Evolutionary conservation across 2,888 invertebrate genomes (phyloP).

Genomic region (Trachelus iudaicus): DNA sequence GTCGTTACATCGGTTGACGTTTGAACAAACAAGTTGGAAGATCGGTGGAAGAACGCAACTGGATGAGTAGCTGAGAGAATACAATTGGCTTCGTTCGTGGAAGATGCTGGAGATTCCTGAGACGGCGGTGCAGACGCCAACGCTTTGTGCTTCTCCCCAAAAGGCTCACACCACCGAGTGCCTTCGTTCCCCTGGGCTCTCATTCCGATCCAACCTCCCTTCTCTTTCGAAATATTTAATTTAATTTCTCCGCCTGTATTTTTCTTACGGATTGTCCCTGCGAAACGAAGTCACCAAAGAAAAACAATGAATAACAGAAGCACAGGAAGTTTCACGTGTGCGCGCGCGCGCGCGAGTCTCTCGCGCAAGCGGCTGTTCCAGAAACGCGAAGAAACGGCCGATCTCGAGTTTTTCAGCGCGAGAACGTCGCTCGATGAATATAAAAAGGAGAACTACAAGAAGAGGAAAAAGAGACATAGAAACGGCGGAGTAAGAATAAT

Average conservation of each 20-base stretch:
- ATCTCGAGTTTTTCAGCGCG: not conserved
- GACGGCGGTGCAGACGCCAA: not conserved
- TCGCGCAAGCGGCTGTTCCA: no score
- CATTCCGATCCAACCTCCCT: not conserved
- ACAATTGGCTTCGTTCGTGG: not conserved
- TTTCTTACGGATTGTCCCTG: not conserved
- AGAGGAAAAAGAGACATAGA: not conserved
- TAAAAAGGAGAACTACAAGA: not conserved
- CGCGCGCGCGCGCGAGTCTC: no score
- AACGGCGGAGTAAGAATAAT: not conserved
- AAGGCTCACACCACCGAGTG: not conserved
- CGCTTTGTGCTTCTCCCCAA: not conserved
- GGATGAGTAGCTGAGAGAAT: not conserved
- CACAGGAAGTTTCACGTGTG: not conserved
- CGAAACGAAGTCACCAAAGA: not conserved
- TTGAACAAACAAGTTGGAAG: not conserved
- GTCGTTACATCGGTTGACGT: not conserved
- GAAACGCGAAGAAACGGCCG: not conserved
- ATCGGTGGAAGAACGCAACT: not conserved
- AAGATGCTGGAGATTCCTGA: not conserved
- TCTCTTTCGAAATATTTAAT: slow-evolving; percentile 1
- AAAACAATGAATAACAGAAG: not conserved
- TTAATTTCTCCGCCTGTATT: not conserved
- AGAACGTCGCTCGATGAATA: not conserved
- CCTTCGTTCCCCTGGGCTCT: not conserved